Evolutionary conservation across 2,113 vertebrate genomes (phyloP), one percentile per base, ranked within the genome.

Genomic region (Pelusios castaneus): DNA sequence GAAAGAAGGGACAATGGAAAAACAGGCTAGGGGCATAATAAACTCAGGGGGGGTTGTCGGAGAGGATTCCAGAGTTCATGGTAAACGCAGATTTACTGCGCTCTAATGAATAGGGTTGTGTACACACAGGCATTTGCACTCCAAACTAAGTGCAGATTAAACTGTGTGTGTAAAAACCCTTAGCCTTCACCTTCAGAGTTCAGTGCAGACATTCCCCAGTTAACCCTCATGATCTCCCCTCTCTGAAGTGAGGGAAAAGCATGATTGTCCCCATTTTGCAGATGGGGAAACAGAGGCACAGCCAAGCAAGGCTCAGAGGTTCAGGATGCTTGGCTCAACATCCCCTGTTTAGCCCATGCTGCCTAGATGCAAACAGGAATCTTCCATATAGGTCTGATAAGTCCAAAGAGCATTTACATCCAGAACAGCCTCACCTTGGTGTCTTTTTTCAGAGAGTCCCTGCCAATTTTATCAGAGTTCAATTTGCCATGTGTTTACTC

Each of bases 21-120:
- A 93, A 91, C 1, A 25, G 45, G 5, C 14, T 60, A 80, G 43
- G 22, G 82, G 5, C 13, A 56, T 2, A 2, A 9, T 49, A 2
- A 2, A 10, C 3, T 19, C 45, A 41, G 25, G 5, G 4, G 14
- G 2, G 1, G 51, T 70, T 67, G 34, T 67, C 8, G 1, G 19
- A 17, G 63, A 21, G 34, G 34, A 70, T n/a, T 70, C 34, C n/a
- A 70, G 63, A 70, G 19, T 70, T 38, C n/a, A 38, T 10, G n/a
- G 8, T 22, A 70, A 70, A 70, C 5, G 63, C n/a, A 70, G 63
- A 67, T 34, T 70, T 38, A 38, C 63, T 67, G 34, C 19, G 2
- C 17, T n/a, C 63, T 67, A n/a, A 38, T 67, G 63, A 63, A 63
- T 9, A 8, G 60, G 7, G 60, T 19, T 19, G 60, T 34, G 60